Conservation (phyloP, 2,888 invertebrate species). For the Junonia oenone region DNA sequence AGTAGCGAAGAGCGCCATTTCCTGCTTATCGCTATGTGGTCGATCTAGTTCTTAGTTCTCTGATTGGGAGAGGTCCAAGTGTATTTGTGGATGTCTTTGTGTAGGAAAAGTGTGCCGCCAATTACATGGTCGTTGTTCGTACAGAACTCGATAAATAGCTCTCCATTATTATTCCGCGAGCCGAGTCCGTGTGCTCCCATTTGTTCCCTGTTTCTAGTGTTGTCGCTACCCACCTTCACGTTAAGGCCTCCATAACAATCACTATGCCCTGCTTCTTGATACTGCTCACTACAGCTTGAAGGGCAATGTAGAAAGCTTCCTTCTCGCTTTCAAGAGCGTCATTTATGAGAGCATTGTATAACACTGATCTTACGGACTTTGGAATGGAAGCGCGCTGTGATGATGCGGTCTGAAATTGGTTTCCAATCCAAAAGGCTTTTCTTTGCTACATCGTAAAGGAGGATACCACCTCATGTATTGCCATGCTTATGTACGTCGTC, state of each 20-base stretch:
- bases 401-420: slow-evolving; percentile 10
- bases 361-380: not conserved
- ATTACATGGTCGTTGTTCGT: not conserved
- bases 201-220: too few relatives aligned
- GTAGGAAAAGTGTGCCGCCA: not conserved
- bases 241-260: not conserved
- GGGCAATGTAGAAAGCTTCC: not conserved
- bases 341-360: not conserved
- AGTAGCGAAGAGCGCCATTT: too few relatives aligned
- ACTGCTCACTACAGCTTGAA: not conserved
- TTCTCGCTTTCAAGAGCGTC: not conserved
- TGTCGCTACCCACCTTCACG: not conserved
- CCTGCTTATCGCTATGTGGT: too few relatives aligned
- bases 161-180: too few relatives aligned
- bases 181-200: too few relatives aligned
- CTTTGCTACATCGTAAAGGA: not conserved
- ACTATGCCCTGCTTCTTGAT: not conserved
- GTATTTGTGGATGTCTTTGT: too few relatives aligned
- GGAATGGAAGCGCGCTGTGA: slow-evolving; percentile 17
- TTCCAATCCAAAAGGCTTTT: slow-evolving; percentile 15
- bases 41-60: not conserved
- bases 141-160: not conserved
- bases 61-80: not conserved
- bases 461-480: not conserved
- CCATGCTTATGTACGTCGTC: not conserved